These are phyloP conservation scores for Salticus scenicus DNA, from an alignment of 2,888 invertebrate genomes.

Conservation along the genomic window DNA sequence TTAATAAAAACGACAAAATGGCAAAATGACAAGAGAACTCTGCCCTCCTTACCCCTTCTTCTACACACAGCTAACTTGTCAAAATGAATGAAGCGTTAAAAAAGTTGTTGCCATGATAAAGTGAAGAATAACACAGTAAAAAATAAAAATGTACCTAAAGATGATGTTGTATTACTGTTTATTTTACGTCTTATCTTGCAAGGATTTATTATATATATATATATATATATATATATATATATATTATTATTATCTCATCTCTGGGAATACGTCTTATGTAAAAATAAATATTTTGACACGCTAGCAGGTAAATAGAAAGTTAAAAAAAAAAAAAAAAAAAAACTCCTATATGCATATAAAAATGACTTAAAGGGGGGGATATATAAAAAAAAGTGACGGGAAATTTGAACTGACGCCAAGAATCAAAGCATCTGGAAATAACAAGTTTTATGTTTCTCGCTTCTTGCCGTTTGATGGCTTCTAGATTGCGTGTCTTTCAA, in stretches of 20 bases:
- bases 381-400: slow-evolving; percentile 5
- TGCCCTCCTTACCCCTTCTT: not conserved
- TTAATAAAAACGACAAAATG: slow-evolving; percentile 61
- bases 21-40: slow-evolving; percentile 40
- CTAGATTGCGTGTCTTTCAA: slow-evolving; percentile 17
- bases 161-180: slow-evolving; percentile 42
- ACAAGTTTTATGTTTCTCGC: slow-evolving; percentile 15
- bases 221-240: not conserved
- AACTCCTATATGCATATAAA: not conserved
- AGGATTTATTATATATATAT: not conserved
- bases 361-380: not conserved
- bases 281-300: not conserved
- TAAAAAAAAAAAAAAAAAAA: not conserved
- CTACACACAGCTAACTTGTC: slow-evolving; percentile 30
- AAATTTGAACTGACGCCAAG: slow-evolving; percentile 23
- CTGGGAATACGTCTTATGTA: not conserved
- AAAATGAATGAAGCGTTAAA: slow-evolving; percentile 8
- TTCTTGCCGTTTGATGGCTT: not conserved
- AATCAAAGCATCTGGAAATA: slow-evolving; percentile 16
- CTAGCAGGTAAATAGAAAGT: not conserved
- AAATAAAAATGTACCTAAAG: not conserved
- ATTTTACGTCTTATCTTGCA: slow-evolving; percentile 18
- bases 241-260: too few relatives aligned
- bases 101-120: slow-evolving; percentile 1
- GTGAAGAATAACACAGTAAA: slow-evolving; percentile 4